Conservation (phyloP, 2,797 vertebrate genomes). For the Kryptolebias ocellatus region DNA sequence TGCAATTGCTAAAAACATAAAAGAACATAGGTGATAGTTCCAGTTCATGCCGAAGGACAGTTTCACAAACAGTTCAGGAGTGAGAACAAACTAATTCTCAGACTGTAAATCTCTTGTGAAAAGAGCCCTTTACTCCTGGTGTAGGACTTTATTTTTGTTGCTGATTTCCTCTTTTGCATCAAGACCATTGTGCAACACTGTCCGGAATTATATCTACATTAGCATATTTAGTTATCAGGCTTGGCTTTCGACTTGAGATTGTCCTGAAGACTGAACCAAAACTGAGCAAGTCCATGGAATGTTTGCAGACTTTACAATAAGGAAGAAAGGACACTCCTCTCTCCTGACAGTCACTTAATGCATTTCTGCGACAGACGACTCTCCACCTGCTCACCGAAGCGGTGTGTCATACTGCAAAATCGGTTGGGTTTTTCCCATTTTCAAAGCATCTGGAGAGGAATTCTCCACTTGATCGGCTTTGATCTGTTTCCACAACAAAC, state of each 20-base stretch:
- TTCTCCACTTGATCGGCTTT: constrained; percentile 42
- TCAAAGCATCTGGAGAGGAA: constrained; percentile 35
- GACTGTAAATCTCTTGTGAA: constrained; percentile 72
- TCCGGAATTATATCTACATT: constrained; percentile 31
- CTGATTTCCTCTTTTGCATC: constrained; percentile 43
- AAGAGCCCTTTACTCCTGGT: constrained; percentile 76
- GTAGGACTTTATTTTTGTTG: constrained; percentile 35
- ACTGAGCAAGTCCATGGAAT: constrained; percentile 65
- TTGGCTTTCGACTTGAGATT: constrained; percentile 46
- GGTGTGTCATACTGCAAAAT: constrained; percentile 41
- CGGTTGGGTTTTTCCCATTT: constrained; percentile 30
- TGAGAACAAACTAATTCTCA: constrained; percentile 60
- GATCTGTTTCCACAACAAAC: constrained; percentile 62
- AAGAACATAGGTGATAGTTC: constrained; percentile 71
- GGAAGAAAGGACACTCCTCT: constrained; percentile 25
- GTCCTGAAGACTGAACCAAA: constrained; percentile 41
- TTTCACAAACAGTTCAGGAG: constrained; percentile 65
- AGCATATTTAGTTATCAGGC: constrained; percentile 31
- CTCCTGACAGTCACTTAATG: constrained; percentile 48
- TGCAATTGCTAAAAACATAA: constrained; percentile 67
- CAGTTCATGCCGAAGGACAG: constrained; percentile 77
- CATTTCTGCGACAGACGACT: constrained; percentile 39
- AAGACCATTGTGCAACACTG: constrained; percentile 44
- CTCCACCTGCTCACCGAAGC: constrained; percentile 49
- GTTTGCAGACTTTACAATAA: constrained; percentile 57